Percentiles rank a stretch among this genome's conserved stretches.
Evolutionary conservation across 2,797 vertebrate species (phyloP).

Genomic region (Trachops cirrhosus): DNA sequence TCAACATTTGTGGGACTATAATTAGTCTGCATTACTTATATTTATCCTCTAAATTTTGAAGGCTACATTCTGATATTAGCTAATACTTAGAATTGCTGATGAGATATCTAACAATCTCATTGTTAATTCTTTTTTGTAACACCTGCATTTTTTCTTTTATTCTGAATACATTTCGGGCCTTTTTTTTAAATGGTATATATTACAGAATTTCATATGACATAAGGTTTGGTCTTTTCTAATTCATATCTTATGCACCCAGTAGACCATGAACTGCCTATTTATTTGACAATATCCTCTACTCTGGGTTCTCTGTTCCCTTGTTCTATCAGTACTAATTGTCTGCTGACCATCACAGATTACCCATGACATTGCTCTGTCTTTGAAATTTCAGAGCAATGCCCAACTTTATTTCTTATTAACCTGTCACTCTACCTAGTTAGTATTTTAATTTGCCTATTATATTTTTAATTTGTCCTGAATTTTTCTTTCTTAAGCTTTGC

Average conservation of each 20-base stretch:
- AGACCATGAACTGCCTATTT: not conserved
- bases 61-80: not conserved
- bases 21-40: not conserved
- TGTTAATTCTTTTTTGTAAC: not conserved
- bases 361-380: not conserved
- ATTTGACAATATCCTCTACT: not conserved
- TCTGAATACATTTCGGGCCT: not conserved
- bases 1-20: not conserved
- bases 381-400: not conserved
- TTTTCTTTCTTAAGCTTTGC: not conserved
- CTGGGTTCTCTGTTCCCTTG: not conserved
- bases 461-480: not conserved
- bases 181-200: not conserved
- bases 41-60: not conserved
- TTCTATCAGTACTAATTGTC: not conserved
- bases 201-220: not conserved
- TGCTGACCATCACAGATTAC: not conserved
- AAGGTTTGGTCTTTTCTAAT: not conserved
- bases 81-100: not conserved
- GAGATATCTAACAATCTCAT: not conserved
- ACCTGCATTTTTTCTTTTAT: not conserved
- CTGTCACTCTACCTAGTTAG: not conserved
- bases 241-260: not conserved
- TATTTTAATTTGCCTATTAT: not conserved
- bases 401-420: not conserved